These are phyloP conservation scores for Nomada goodeniana DNA, from an alignment of 2,888 invertebrate genomes.

Conservation along the genomic window DNA sequence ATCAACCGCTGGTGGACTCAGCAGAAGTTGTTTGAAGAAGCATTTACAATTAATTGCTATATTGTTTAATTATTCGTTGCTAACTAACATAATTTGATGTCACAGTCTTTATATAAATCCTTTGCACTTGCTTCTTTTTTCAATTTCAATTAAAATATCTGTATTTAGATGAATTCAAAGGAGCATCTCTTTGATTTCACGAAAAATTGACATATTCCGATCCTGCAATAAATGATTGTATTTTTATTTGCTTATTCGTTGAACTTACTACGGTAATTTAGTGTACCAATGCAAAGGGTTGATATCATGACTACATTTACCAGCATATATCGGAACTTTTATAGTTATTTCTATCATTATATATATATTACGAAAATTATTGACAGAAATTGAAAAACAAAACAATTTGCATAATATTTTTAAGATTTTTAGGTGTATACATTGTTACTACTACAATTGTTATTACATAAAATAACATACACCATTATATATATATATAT, in stretches of 20 bases:
- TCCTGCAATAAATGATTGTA: background rate
- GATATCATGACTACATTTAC: constrained; percentile 6
- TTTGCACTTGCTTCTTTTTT: constrained; percentile 34
- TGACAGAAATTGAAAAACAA: constrained; percentile 37
- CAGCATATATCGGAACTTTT: constrained; percentile 16
- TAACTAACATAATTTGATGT: constrained; percentile 20
- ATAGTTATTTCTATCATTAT: constrained; percentile 12
- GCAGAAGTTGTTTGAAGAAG: constrained; percentile 72
- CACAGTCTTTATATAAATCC: constrained; percentile 24
- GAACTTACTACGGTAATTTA: background rate
- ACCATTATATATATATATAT: constrained; percentile 25
- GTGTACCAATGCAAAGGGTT: constrained; percentile 38
- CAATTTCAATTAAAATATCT: background rate
- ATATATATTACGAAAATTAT: constrained; percentile 38
- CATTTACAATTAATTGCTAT: constrained; percentile 27
- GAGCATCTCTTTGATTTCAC: background rate
- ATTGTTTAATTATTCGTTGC: constrained; percentile 39
- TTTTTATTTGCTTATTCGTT: background rate
- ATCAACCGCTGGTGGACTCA: constrained; percentile 80
- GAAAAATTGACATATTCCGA: background rate
- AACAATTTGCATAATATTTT: constrained; percentile 50
- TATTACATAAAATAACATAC: constrained; percentile 36
- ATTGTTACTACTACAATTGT: constrained; percentile 51
- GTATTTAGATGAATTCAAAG: no score
- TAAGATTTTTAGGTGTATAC: constrained; percentile 49